Base-by-base conservation (phyloP, 2,888 invertebrate genomes). In the Xylota segnis region DNA sequence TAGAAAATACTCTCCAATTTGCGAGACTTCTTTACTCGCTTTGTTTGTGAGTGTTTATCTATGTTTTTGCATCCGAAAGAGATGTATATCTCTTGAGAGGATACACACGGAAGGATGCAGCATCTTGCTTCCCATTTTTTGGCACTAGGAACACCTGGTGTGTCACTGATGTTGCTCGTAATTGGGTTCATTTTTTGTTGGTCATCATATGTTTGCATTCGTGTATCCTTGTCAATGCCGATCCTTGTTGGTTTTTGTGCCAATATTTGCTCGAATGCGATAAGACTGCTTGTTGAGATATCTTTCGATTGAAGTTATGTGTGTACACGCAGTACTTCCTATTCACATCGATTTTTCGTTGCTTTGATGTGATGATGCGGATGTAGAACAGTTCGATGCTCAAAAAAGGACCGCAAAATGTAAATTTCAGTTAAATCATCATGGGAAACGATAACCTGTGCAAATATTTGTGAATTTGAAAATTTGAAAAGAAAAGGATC, bases 171-270 rank as follows among this genome's bases (percentile, higher is more conserved):
- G 63, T 29, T 71, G 59, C 37, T 66, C 18, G 6, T 43, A 14
- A 23, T 81, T 59, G 5, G 27, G 18, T 12, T 14, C 16, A 34
- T 54, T 47, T 47, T 43, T 43, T 14, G 5, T 40, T 40, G 3
- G 40, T n/a, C 34, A 45, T 50, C n/a, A 18, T 58, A 23, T 78
- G 66, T 84, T 68, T 68, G 59, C 45, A 66, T 70, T 63, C 29
- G 14, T 40, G 47, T 71, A 59, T 83, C 65, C 45, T 56, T 83
- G 75, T 70, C 47, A 56, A 47, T 66, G 40, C 1, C 58, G 50
- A 71, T 79, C 82, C 76, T 76, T 86, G 82, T 82, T 86, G 77
- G 82, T 86, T 86, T 82, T 76, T 68, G 68, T 82, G 45, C 72
- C 71, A 86, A 82, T 82, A 86, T 86, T 86, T 86, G 66, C 61